A percentile compares a stretch with the other conserved stretches of the same genome.
Conservation (phyloP, 2,888 invertebrate species). For the Ametastegia equiseti region DNA sequence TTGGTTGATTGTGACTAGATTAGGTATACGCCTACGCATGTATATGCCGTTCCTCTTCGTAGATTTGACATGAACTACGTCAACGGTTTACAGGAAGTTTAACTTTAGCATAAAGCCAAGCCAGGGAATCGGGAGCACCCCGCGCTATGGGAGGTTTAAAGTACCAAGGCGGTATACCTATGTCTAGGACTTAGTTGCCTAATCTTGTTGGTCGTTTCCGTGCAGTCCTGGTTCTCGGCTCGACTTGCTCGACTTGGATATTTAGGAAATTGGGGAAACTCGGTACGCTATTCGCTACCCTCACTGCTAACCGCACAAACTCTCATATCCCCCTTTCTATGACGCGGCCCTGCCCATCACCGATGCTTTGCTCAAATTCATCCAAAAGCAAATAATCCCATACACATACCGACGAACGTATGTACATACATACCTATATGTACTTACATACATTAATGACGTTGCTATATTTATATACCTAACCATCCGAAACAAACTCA, state of each 20-base stretch:
- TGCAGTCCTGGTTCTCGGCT: not conserved
- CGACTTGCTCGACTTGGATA: not conserved
- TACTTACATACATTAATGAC: not conserved
- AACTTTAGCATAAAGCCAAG: not conserved
- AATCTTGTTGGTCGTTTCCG: conserved; percentile 5
- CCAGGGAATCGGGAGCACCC: not conserved
- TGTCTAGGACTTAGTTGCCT: conserved; percentile 9
- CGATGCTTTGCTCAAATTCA: not conserved
- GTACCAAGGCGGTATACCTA: not conserved
- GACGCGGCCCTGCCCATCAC: not conserved
- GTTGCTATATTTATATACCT: not conserved
- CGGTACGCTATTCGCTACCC: not conserved
- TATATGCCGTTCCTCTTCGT: not conserved
- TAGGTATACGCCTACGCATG: not conserved
- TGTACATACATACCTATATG: too few species aligned
- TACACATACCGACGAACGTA: too few species aligned
- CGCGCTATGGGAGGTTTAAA: not conserved
- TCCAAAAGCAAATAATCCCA: not conserved
- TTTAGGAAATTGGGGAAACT: conserved; percentile 14
- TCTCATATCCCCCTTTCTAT: not conserved
- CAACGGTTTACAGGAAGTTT: conserved; percentile 2
- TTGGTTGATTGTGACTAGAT: conserved; percentile 8
- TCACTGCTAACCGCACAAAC: not conserved
- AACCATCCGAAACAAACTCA: not conserved
- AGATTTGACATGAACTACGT: conserved; percentile 6